phyloP scores from a whole-genome alignment of 2,888 invertebrate species.

The Phortica okadai region DNA sequence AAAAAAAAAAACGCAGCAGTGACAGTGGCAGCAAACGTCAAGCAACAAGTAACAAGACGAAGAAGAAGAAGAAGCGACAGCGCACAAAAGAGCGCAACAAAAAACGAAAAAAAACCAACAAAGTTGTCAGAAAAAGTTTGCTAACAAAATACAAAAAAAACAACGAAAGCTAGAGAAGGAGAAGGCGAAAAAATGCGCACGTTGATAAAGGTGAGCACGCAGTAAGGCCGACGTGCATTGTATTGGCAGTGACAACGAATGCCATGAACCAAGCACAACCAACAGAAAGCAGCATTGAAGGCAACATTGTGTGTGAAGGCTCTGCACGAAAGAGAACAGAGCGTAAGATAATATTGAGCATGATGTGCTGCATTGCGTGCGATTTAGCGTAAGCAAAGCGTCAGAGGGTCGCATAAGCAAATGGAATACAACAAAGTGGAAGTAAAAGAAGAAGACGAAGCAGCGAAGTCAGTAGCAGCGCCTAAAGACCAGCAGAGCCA shows the following conservation, averaged over 20 bases:
- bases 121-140: neutral
- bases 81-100: conserved; percentile 41
- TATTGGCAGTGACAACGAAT: conserved; percentile 23
- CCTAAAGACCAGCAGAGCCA: neutral
- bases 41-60: conserved; percentile 64
- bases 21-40: conserved; percentile 35
- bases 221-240: no score
- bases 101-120: conserved; percentile 25
- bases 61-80: conserved; percentile 42
- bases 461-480: neutral
- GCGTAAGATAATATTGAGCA: neutral
- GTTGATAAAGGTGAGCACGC: no score
- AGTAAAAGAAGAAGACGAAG: neutral
- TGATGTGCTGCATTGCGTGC: neutral
- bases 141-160: neutral
- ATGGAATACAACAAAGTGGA: neutral
- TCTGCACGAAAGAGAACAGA: neutral
- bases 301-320: no score
- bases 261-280: conserved; percentile 38
- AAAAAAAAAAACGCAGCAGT: conserved; percentile 15
- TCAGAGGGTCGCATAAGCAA: neutral
- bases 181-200: neutral
- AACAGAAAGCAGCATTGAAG: no score
- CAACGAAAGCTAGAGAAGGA: neutral
- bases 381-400: neutral